A percentile compares a stretch with the other conserved stretches of the same genome.
These are phyloP conservation scores for Dynastes maya DNA, from an alignment of 2,888 invertebrate genomes.

Conservation along the genomic window DNA sequence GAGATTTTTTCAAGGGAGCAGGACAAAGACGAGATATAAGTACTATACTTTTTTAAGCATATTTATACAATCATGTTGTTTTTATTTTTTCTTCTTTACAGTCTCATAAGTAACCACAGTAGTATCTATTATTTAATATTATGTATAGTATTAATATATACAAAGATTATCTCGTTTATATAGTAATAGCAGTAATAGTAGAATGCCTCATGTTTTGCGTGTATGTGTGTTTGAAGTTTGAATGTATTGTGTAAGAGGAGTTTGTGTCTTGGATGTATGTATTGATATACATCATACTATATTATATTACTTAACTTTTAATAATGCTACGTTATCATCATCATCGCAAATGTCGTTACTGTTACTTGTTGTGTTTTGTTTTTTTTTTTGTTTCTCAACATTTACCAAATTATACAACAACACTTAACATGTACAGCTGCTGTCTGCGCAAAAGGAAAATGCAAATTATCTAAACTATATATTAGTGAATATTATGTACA, in stretches of 20 bases:
- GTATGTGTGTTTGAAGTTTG: conserved; percentile 5
- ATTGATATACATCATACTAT: too few species aligned
- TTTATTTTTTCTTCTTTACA: conserved; percentile 59
- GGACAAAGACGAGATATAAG: conserved; percentile 21
- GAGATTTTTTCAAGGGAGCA: neutral
- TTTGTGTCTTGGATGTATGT: neutral
- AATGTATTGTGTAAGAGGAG: neutral
- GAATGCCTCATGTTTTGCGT: conserved; percentile 58
- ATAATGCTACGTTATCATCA: conserved; percentile 20
- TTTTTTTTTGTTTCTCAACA: too few species aligned
- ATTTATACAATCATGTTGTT: conserved; percentile 56
- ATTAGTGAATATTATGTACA: conserved; percentile 51
- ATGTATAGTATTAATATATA: conserved; percentile 47
- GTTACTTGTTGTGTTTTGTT: neutral
- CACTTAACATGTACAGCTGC: conserved; percentile 69
- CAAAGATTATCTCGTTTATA: conserved; percentile 52
- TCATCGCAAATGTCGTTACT: conserved; percentile 56
- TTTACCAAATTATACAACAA: conserved; percentile 58
- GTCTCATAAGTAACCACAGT: conserved; percentile 66
- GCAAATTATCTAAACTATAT: conserved; percentile 59
- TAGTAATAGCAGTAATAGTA: conserved; percentile 66
- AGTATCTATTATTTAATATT: conserved; percentile 51
- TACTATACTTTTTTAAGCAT: conserved; percentile 54
- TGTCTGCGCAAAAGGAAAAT: conserved; percentile 59
- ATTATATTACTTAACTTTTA: conserved; percentile 5